A percentile compares a stretch with the other conserved stretches of the same genome.
These are phyloP conservation scores for Heterohyrax brucei DNA, from an alignment of 2,797 vertebrate genomes.

Conservation along the genomic window DNA sequence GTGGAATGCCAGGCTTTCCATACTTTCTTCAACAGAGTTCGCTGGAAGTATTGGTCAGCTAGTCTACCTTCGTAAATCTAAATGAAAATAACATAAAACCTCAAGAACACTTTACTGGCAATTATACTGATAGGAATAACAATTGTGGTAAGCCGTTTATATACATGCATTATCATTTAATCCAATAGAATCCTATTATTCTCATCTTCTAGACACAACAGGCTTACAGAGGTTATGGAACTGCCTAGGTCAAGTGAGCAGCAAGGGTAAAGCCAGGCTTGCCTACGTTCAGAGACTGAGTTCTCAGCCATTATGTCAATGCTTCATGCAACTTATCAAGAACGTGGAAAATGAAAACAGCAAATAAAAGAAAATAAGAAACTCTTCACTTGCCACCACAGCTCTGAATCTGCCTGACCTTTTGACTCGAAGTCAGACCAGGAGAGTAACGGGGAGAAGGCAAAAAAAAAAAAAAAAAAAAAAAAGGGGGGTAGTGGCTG, in stretches of 20 bases:
- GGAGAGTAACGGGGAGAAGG: background rate
- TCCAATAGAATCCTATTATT: background rate
- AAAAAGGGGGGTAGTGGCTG: background rate
- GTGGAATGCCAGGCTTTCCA: constrained; percentile 94
- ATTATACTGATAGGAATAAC: background rate
- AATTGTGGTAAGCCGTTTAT: background rate
- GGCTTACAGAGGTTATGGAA: background rate
- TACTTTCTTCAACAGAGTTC: constrained; percentile 94
- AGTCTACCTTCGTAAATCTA: constrained; percentile 91
- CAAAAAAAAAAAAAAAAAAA: background rate
- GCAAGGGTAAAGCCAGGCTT: background rate
- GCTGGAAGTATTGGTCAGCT: constrained; percentile 93
- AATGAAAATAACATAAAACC: constrained; percentile 19
- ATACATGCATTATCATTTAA: background rate
- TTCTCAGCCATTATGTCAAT: background rate
- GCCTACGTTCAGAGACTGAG: background rate
- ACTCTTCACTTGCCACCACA: background rate
- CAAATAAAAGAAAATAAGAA: constrained; percentile 33
- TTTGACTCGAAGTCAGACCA: background rate
- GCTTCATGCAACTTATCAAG: background rate
- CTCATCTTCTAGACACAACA: background rate
- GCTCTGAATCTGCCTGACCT: background rate
- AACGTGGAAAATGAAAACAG: background rate
- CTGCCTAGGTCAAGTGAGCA: background rate
- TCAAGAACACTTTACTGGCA: constrained; percentile 42